A percentile compares a stretch with the other conserved stretches of the same genome.
phyloP scores from a whole-genome alignment of 2,888 invertebrate species.

The Thyatira batis region DNA sequence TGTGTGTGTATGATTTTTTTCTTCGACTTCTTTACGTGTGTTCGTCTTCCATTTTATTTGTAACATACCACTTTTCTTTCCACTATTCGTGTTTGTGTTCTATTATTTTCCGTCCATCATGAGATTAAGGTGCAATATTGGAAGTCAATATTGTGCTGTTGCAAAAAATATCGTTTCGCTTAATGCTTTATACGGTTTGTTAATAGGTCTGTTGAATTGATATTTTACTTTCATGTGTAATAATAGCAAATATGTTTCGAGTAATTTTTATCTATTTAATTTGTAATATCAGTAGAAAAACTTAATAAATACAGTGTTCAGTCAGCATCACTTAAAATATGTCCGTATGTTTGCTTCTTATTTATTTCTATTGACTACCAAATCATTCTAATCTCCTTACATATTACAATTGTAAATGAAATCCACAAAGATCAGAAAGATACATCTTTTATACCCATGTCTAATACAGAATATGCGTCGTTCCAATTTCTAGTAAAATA shows the following conservation, averaged over 20 bases:
- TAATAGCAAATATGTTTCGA: constrained; percentile 30
- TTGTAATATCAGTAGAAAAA: not conserved
- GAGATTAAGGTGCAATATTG: constrained; percentile 58
- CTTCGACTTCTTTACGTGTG: constrained; percentile 43
- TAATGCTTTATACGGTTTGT: constrained; percentile 43
- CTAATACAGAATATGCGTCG: too few relatives aligned
- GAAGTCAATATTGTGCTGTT: constrained; percentile 27
- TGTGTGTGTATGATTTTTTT: constrained; percentile 67
- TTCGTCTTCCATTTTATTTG: constrained; percentile 46
- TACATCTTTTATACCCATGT: too few relatives aligned
- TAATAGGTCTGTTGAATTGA: constrained; percentile 61
- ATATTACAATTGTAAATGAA: too few relatives aligned
- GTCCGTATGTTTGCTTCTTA: too few relatives aligned
- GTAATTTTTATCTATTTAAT: not conserved
- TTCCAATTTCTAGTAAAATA: too few relatives aligned
- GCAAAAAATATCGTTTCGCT: constrained; percentile 47
- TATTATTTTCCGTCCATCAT: constrained; percentile 52
- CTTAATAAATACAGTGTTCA: not conserved
- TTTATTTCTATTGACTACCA: too few relatives aligned
- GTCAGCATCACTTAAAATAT: too few relatives aligned
- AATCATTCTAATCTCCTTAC: too few relatives aligned
- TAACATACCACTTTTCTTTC: constrained; percentile 68
- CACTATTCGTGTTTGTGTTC: constrained; percentile 33
- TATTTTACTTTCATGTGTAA: constrained; percentile 74
- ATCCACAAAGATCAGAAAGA: too few relatives aligned